Evolutionary conservation across 2,888 invertebrate species (phyloP).

Genomic region (Eupithecia subumbrata): DNA sequence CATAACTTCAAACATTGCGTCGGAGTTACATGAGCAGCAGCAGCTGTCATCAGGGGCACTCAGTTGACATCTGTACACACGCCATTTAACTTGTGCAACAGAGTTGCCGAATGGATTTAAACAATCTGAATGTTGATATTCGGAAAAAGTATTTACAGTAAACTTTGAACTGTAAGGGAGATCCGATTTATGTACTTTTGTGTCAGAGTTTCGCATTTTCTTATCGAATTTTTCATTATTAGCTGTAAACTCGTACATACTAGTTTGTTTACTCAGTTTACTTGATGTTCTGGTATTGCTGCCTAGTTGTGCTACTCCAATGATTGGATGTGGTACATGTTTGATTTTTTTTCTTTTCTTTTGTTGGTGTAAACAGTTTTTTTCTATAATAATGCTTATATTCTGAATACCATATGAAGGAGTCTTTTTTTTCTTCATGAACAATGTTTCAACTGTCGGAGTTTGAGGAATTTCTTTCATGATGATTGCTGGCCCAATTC

Average conservation of each 20-base stretch:
- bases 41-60: slow-evolving; percentile 58
- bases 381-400: slow-evolving; percentile 40
- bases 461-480: slow-evolving; percentile 19
- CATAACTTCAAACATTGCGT: slow-evolving; percentile 76
- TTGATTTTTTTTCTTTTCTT: slow-evolving; percentile 42
- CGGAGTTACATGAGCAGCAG: slow-evolving; percentile 70
- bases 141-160: slow-evolving; percentile 42
- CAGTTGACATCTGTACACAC: slow-evolving; percentile 60
- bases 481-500: not conserved
- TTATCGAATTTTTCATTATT: slow-evolving; percentile 19
- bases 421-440: slow-evolving; percentile 26
- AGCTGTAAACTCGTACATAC: slow-evolving; percentile 29
- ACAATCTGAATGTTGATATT: slow-evolving; percentile 38
- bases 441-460: slow-evolving; percentile 23
- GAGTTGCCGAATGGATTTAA: slow-evolving; percentile 38
- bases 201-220: slow-evolving; percentile 38
- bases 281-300: slow-evolving; percentile 1
- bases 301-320: not conserved
- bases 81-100: slow-evolving; percentile 36
- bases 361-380: slow-evolving; percentile 33
- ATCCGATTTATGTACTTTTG: slow-evolving; percentile 27
- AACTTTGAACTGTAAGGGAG: slow-evolving; percentile 40
- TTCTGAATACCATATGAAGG: slow-evolving; percentile 34
- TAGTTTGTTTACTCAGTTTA: slow-evolving; percentile 21
- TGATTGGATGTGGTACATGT: slow-evolving; percentile 18